Percentiles rank a stretch among this genome's conserved stretches.
phyloP scores from a whole-genome alignment of 2,113 vertebrate genomes.

The Polyodon spathula region DNA sequence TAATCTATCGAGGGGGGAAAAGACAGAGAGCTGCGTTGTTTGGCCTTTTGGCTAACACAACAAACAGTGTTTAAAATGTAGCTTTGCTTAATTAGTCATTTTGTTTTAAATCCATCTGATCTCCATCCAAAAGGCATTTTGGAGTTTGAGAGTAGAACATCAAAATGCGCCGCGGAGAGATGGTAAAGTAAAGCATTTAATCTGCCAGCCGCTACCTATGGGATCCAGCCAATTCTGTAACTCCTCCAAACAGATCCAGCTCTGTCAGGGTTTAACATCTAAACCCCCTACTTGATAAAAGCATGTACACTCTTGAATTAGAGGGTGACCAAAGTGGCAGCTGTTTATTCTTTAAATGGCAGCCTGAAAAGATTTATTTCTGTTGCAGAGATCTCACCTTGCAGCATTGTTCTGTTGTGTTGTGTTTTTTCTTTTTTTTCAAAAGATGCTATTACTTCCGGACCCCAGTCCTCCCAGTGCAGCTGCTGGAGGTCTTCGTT shows the following conservation, averaged over 20 bases:
- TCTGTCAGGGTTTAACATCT: slow-evolving; percentile 24
- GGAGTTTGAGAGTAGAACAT: slow-evolving; percentile 86
- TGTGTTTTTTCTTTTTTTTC: not conserved
- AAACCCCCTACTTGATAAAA: slow-evolving; percentile 9
- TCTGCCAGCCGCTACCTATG: slow-evolving; percentile 54
- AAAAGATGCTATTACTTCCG: not conserved
- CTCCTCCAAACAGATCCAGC: slow-evolving; percentile 32
- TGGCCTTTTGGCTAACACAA: slow-evolving; percentile 92
- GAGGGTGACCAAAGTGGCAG: not conserved
- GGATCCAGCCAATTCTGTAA: slow-evolving; percentile 54
- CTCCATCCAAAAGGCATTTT: slow-evolving; percentile 91
- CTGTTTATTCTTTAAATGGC: not conserved
- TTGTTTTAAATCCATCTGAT: slow-evolving; percentile 97
- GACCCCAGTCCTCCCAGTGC: no score
- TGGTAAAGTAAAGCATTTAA: slow-evolving; percentile 73
- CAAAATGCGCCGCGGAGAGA: slow-evolving; percentile 79
- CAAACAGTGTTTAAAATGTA: slow-evolving; percentile 99
- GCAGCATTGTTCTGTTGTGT: no score
- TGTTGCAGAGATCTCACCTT: no score
- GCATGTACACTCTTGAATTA: slow-evolving; percentile 1
- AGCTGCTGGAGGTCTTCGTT: no score
- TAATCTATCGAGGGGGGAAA: slow-evolving; percentile 73
- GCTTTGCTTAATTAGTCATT: slow-evolving; percentile 99
- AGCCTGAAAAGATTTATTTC: not conserved
- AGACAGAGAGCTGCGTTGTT: slow-evolving; percentile 81